phyloP scores from a whole-genome alignment of 2,797 vertebrate species.

The Xenops minutus region DNA sequence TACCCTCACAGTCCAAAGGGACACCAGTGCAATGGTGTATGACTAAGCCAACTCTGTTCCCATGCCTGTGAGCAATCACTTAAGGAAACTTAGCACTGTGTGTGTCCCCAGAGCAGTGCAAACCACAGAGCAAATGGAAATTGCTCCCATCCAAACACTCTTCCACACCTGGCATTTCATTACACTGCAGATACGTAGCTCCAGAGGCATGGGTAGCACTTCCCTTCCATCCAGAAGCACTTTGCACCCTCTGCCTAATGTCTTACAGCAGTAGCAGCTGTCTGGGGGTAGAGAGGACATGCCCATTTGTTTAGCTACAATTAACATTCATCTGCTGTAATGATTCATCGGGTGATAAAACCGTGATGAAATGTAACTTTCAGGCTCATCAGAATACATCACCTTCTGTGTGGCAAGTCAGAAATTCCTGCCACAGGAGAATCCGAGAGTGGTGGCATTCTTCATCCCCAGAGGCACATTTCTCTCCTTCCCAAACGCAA shows the following conservation, averaged over 20 bases:
- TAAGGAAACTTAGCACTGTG: not conserved
- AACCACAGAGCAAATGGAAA: constrained; percentile 26
- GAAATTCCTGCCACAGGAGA: constrained; percentile 50
- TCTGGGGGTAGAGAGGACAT: constrained; percentile 59
- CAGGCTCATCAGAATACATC: constrained; percentile 62
- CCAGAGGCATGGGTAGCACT: not conserved
- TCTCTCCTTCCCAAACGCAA: constrained; percentile 48
- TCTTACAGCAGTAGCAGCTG: constrained; percentile 61
- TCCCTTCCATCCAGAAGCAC: constrained; percentile 39
- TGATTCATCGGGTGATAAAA: constrained; percentile 66
- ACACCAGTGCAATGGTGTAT: accelerated
- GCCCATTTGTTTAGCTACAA: constrained; percentile 68
- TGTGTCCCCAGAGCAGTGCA: not conserved
- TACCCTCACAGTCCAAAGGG: not conserved
- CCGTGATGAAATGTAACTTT: constrained; percentile 66
- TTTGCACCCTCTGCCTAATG: constrained; percentile 57
- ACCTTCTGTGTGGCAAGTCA: constrained; percentile 47
- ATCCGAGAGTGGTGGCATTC: not conserved
- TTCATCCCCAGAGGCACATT: constrained; percentile 50
- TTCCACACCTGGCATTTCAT: constrained; percentile 50
- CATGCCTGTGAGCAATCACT: not conserved
- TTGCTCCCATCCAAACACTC: not conserved
- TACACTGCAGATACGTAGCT: not conserved
- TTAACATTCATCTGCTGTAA: constrained; percentile 67
- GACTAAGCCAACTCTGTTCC: not conserved